Evolutionary conservation across 1,140 invertebrate genomes (phyloP).

Genomic region (Drosophila ercepeae): DNA sequence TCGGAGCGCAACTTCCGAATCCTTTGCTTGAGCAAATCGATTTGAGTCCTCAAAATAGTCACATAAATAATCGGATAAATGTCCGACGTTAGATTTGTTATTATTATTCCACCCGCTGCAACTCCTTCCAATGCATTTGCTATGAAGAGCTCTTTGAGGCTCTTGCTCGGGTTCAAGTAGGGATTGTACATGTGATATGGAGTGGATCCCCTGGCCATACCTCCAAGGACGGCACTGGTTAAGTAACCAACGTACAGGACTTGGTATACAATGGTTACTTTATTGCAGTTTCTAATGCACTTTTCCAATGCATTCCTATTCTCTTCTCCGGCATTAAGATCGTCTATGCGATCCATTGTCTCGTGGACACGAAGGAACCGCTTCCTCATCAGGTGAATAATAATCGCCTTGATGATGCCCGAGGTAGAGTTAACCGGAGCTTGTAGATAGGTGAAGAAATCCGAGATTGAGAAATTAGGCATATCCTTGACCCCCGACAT

Average conservation of each 20-base stretch:
- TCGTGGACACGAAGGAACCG: background rate
- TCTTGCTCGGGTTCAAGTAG: conserved; percentile 2
- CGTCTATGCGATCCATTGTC: conserved; percentile 34
- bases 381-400: background rate
- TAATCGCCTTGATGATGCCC: conserved; percentile 24
- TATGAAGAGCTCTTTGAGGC: background rate
- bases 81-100: conserved; percentile 19
- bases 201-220: conserved; percentile 10
- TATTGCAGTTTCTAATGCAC: background rate
- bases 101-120: background rate
- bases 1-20: conserved; percentile 13
- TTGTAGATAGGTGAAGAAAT: conserved; percentile 34
- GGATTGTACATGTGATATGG: conserved; percentile 24
- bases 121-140: conserved; percentile 7
- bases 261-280: conserved; percentile 6
- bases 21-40: conserved; percentile 1
- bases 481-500: conserved; percentile 26
- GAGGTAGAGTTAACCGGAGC: conserved; percentile 13
- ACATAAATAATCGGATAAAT: conserved; percentile 28
- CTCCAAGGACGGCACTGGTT: background rate
- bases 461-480: conserved; percentile 26
- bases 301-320: conserved; percentile 2
- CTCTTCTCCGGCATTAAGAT: conserved; percentile 10
- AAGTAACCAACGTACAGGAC: conserved; percentile 1
- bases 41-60: conserved; percentile 20